phyloP scores from a whole-genome alignment of 30 jellyfish, hydroid and myxozoan genomes.

The Turritopsis dohrnii region DNA sequence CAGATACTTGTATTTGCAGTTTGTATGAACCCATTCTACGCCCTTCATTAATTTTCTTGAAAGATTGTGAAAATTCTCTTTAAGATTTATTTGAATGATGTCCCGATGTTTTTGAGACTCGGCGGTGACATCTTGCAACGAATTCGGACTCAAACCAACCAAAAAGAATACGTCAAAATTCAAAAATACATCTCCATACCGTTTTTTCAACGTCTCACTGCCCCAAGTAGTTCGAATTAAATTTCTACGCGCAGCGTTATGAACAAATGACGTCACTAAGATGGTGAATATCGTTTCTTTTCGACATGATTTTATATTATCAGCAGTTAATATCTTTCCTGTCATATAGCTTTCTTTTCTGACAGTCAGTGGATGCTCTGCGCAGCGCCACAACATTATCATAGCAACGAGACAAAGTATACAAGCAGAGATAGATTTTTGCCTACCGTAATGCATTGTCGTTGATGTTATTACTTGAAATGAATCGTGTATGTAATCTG shows the following conservation, averaged over 20 bases:
- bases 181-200: neutral
- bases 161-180: constrained; percentile 1
- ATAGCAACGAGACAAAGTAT: neutral
- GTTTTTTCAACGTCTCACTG: neutral
- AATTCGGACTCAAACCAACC: neutral
- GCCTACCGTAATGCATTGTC: neutral
- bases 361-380: neutral
- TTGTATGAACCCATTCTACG: constrained; percentile 12
- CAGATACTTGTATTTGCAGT: constrained; percentile 1
- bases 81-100: neutral
- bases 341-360: neutral
- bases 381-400: neutral
- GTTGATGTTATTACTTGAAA: too few species aligned
- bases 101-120: neutral
- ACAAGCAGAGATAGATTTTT: neutral
- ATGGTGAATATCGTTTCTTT: neutral
- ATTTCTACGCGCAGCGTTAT: constrained; percentile 6
- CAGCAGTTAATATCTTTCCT: neutral
- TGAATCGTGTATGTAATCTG: too few species aligned
- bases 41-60: neutral
- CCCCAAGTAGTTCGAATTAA: constrained; percentile 25
- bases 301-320: neutral
- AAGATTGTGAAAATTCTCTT: constrained; percentile 13
- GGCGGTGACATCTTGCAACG: neutral
- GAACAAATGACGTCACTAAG: neutral